phyloP scores from a whole-genome alignment of 2,797 vertebrate species.

The Sternotherus odoratus region DNA sequence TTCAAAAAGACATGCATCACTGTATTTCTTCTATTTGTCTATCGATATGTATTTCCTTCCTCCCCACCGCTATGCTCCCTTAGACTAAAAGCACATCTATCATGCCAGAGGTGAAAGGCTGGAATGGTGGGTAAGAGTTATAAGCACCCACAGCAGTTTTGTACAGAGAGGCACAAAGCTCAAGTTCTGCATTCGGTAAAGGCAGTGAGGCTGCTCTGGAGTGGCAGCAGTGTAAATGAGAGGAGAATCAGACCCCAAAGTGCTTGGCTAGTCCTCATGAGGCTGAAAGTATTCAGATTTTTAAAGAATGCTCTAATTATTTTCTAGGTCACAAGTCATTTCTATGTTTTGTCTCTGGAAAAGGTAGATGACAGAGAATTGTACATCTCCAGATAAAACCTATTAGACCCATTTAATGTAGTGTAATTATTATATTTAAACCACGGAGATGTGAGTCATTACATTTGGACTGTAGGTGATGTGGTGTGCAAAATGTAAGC shows the following conservation, averaged over 20 bases:
- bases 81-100: constrained; percentile 1
- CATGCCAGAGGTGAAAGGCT: neutral
- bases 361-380: neutral
- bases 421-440: neutral
- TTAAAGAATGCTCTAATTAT: neutral
- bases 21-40: neutral
- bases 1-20: neutral
- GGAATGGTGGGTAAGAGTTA: neutral
- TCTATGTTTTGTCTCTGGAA: neutral
- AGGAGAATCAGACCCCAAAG: neutral
- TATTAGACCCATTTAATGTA: neutral
- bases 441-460: neutral
- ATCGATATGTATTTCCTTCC: neutral
- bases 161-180: neutral
- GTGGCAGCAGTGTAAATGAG: neutral
- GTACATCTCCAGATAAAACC: neutral
- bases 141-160: neutral
- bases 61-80: neutral
- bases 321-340: neutral
- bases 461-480: neutral
- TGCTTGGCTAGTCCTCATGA: neutral
- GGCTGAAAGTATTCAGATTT: neutral
- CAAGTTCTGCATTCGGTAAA: neutral
- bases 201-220: neutral
- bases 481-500: constrained; percentile 3